Evolutionary conservation across 2,113 vertebrate species (phyloP), one percentile per base, ranked within the genome.

Genomic region (Mormyrus iriodes): DNA sequence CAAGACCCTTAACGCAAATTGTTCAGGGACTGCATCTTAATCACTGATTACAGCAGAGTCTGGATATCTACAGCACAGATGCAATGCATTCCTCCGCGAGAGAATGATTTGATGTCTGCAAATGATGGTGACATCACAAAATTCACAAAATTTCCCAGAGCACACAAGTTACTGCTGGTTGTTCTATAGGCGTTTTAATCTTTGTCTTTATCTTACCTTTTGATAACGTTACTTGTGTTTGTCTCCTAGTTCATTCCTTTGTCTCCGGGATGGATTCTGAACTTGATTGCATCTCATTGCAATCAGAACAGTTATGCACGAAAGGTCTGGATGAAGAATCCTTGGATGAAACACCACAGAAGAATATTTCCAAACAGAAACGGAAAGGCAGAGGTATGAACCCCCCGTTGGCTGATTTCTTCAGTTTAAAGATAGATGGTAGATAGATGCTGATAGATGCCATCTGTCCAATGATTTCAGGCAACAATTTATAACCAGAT

Each of bases 381-480:
- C 96, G 94, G 93, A 96, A 96, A 94, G 96, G 90, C 91, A 97
- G 97, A 97, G 96, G 97, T 97, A 95, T 90, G 49, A 55, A 21
- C n/a, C n/a, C n/a, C n/a, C n/a, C n/a, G n/a, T 61, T 61, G 24
- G 55, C 6, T n/a, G n/a, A 61, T 61, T n/a, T n/a, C 0, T 61
- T 61, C 8, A 58, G 55, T n/a, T 58, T 61, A 61, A 24, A n/a
- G n/a, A n/a, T n/a, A n/a, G n/a, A n/a, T n/a, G n/a, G n/a, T n/a
- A n/a, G n/a, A n/a, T n/a, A n/a, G n/a, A n/a, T n/a, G n/a, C 55
- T 58, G 13, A 55, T 55, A 55, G 5, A 7, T 19, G 24, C 21
- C 5, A 58, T 58, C 53, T 58, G 0, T 58, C 24, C 21, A 58
- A 58, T 58, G 55, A 58, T 24, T 24, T 24, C 55, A 24, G 55